Evolutionary conservation across 1,140 invertebrate genomes (phyloP), one percentile per base, ranked within the genome.

Genomic region (Brachionus calyciflorus): DNA sequence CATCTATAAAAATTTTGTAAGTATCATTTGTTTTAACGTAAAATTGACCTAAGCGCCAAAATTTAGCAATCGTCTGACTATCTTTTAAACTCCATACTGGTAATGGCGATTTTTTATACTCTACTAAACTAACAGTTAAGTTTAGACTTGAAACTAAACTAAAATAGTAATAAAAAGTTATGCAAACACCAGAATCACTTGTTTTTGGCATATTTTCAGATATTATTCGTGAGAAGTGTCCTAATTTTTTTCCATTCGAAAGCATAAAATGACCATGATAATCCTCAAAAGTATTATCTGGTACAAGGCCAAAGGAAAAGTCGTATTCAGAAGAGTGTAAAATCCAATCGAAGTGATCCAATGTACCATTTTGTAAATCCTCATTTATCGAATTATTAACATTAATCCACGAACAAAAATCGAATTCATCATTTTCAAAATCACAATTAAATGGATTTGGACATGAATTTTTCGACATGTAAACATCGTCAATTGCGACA

Each of bases 81-180:
- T 49, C 65, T 7, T 0, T 49, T 21, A 37, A 17, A 33, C 28
- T 49, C 65, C 65, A 70, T 19, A 70, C 10, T n/a, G 24, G 17
- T 6, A 37, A 14, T 10, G 46, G 46, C 33, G 24, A 10, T 51
- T 49, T 49, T 24, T 51, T 30, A 5, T 49, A 51, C 6, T 49
- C 26, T 21, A n/a, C 26, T 19, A 49, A 24, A 28, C 7, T 49
- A 33, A 70, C 46, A 19, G 65, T 51, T 49, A 70, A 49, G 14
- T 70, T 70, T 10, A 28, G 24, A 10, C 28, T 30, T 49, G 46
- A 30, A 49, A 19, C n/a, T n/a, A 7, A 28, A 12, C 37, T 70
- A 30, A 41, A 14, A 78, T 81, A 82, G 78, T 85, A 84, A 79
- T 81, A 85, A 60, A 70, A 70, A 14, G 26, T 19, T 17, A 57